These are phyloP conservation scores for Dryoscopus gambensis DNA, from an alignment of 2,113 vertebrate genomes.

Conservation along the genomic window DNA sequence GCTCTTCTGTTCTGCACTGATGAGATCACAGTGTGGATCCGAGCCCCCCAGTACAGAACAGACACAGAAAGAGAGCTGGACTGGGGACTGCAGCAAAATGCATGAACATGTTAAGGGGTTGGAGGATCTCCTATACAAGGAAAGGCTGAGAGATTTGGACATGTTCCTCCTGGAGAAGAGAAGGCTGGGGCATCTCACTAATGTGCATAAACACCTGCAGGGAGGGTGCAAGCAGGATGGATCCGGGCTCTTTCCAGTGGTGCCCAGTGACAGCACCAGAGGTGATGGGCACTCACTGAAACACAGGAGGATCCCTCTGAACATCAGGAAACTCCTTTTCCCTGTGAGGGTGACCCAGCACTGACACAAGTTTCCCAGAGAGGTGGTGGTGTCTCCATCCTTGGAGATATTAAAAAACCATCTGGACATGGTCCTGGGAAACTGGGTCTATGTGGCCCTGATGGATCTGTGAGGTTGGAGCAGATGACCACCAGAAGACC, in stretches of 20 bases:
- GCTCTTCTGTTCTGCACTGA: background rate
- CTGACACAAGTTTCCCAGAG: background rate
- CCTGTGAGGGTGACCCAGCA: accelerated
- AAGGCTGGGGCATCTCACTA: too few relatives aligned
- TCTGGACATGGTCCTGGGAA: background rate
- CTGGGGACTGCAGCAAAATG: background rate
- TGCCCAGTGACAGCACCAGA: background rate
- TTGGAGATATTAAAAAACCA: background rate
- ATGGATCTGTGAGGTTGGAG: background rate
- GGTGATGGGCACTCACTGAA: background rate
- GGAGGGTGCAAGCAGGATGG: background rate
- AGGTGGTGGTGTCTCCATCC: accelerated
- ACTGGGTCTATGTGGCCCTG: background rate
- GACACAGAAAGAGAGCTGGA: background rate
- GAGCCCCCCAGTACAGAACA: background rate
- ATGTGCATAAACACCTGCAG: background rate
- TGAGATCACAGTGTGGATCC: background rate
- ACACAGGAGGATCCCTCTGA: background rate
- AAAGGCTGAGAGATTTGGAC: background rate
- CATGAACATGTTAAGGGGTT: accelerated
- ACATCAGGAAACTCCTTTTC: background rate
- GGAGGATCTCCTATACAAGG: background rate
- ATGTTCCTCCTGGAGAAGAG: too few relatives aligned
- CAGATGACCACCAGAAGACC: too few relatives aligned
- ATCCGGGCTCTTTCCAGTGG: background rate